phyloP scores from a whole-genome alignment of 2,797 vertebrate species.

The Argyrosomus regius region DNA sequence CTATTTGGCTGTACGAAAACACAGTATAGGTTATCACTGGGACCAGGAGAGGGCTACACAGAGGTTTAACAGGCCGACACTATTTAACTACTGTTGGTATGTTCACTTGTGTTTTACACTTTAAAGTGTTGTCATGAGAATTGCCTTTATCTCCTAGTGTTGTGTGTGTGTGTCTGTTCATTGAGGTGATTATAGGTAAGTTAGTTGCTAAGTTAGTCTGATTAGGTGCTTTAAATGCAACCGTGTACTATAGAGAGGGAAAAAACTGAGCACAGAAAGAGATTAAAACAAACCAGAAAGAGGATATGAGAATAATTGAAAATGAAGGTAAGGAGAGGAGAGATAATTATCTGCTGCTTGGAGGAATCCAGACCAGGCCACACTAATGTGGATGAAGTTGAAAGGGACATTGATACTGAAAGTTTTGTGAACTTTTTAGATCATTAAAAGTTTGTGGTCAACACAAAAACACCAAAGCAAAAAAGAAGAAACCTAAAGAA shows the following conservation, averaged over 20 bases:
- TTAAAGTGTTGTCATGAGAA: conserved; percentile 53
- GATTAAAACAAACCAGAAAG: conserved; percentile 8
- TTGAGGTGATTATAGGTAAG: conserved; percentile 27
- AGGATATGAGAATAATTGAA: neutral
- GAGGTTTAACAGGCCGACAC: neutral
- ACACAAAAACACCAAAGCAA: conserved; percentile 1
- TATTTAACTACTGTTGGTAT: neutral
- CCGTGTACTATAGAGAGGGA: neutral
- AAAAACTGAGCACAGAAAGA: neutral
- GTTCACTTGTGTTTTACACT: conserved; percentile 18
- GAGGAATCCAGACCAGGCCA: neutral
- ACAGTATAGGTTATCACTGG: neutral
- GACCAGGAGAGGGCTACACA: no score
- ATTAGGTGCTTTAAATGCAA: conserved; percentile 1
- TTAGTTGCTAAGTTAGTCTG: conserved; percentile 19
- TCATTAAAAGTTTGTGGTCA: conserved; percentile 37
- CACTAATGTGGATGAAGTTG: conserved; percentile 16
- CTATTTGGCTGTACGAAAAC: neutral
- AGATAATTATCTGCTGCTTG: neutral
- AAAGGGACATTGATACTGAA: neutral
- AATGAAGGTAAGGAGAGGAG: neutral
- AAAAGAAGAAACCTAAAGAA: neutral
- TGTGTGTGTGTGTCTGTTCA: conserved; percentile 11
- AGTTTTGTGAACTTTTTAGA: neutral
- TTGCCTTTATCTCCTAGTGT: conserved; percentile 5